These are phyloP conservation scores for Nysson spinosus DNA, from an alignment of 2,888 invertebrate genomes.

Conservation along the genomic window DNA sequence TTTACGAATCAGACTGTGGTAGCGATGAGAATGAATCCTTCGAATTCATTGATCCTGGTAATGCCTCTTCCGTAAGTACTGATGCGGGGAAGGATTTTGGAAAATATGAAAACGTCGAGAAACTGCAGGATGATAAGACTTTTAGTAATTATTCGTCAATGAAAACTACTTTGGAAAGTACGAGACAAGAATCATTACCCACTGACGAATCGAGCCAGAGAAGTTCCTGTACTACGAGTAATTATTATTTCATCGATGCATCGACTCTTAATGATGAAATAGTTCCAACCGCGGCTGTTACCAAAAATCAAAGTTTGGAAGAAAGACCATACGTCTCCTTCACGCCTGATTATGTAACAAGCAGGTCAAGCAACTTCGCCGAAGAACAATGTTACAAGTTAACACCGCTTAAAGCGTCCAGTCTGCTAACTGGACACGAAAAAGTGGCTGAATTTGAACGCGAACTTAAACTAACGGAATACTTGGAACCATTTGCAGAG, in stretches of 20 bases:
- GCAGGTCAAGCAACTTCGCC: constrained; percentile 27
- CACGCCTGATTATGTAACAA: constrained; percentile 44
- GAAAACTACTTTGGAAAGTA: constrained; percentile 30
- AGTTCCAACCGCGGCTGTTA: constrained; percentile 39
- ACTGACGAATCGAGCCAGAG: constrained; percentile 49
- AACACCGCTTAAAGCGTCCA: constrained; percentile 54
- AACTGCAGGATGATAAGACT: constrained; percentile 16
- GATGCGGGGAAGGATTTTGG: constrained; percentile 12
- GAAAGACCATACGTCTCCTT: constrained; percentile 30
- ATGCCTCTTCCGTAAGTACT: constrained; percentile 30
- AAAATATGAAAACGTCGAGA: constrained; percentile 7
- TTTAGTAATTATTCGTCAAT: constrained; percentile 12
- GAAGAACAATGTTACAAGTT: constrained; percentile 57
- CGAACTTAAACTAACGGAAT: constrained; percentile 70
- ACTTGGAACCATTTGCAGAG: constrained; percentile 65
- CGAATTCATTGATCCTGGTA: constrained; percentile 61
- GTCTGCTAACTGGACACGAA: constrained; percentile 62
- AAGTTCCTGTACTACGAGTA: constrained; percentile 73
- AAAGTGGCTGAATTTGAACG: constrained; percentile 69
- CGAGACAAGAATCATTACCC: constrained; percentile 31
- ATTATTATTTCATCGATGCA: constrained; percentile 88
- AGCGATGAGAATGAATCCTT: constrained; percentile 65
- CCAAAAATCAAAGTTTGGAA: constrained; percentile 23
- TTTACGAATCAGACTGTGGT: constrained; percentile 69
- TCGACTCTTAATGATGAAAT: constrained; percentile 85